Evolutionary conservation across 2,113 vertebrate species (phyloP), one percentile per base, ranked within the genome.

Genomic region (Cisticola juncidis): DNA sequence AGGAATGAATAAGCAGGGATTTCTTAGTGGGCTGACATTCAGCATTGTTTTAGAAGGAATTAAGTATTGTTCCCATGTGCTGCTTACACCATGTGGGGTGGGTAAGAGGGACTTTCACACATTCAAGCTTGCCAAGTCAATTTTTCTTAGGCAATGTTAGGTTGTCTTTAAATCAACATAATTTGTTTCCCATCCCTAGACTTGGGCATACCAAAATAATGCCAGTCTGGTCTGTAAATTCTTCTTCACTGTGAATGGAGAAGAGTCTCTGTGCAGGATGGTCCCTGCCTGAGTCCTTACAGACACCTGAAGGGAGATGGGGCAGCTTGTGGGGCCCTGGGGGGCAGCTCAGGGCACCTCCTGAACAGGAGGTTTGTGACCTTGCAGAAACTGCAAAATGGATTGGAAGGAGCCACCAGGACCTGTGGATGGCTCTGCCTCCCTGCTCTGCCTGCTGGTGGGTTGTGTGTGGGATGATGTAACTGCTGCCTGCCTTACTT

Each of bases 1-100:
- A 87, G 88, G 88, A 95, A 89, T 70, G 84, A 95, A 88, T 85
- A 94, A 95, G 58, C 86, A 85, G 88, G 82, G 94, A 89, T 97
- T 90, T 95, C 62, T 83, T 78, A 44, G 36, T 31, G 64, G 69
- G 44, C 83, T 95, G 86, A 82, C 87, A 82, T 76, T 85, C 51
- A 35, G 54, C 69, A 78, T 92, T 95, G 79, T 91, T 93, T 96
- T 90, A 88, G 86, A 89, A 94, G 85, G 64, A 60, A 54, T 71
- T 51, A 16, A 44, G 77, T 23, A 62, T 88, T 94, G 77, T 95
- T 96, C 77, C 77, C 48, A 13, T 66, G 86, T 45, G 53, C 85
- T 83, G 68, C 80, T 93, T 81, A 58, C 54, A 93, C 90, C 90
- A 85, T 4, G 9, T 68, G 87, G 71, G 54, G 53, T 56, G 66